phyloP scores from a whole-genome alignment of 2,888 invertebrate species.

The Hirudinaria manillensis region DNA sequence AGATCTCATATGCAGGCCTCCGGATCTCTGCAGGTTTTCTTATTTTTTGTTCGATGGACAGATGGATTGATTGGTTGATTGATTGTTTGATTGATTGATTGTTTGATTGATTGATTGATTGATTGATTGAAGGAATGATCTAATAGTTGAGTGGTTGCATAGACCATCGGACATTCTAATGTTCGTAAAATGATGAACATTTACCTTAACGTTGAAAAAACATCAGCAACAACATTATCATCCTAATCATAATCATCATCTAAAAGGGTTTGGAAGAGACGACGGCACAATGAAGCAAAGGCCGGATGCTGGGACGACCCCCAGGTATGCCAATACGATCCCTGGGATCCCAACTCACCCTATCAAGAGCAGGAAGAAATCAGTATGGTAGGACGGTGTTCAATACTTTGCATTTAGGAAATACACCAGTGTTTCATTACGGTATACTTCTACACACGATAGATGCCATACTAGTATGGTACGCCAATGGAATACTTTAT shows the following conservation, averaged over 20 bases:
- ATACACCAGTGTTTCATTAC: no score
- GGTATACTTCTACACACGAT: no score
- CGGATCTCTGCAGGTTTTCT: no score
- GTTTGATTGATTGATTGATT: neutral
- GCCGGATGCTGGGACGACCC: slow-evolving; percentile 26
- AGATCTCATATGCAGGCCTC: no score
- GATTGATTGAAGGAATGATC: neutral
- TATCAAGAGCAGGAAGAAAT: slow-evolving; percentile 28
- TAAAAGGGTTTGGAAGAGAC: neutral
- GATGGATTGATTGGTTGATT: neutral
- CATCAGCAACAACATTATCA: neutral
- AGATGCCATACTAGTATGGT: no score
- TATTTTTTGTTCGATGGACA: neutral
- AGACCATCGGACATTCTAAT: neutral
- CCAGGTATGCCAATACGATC: slow-evolving; percentile 18
- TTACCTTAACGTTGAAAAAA: neutral
- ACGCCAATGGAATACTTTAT: no score
- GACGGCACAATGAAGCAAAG: neutral
- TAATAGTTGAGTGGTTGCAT: neutral
- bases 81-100: slow-evolving; percentile 2
- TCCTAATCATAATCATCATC: slow-evolving; percentile 5
- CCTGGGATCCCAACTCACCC: slow-evolving; percentile 14
- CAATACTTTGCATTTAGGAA: no score
- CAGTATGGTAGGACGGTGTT: slow-evolving; percentile 18
- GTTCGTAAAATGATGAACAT: neutral